Evolutionary conservation across 2,888 invertebrate genomes (phyloP).

Genomic region (Andrena marginata): DNA sequence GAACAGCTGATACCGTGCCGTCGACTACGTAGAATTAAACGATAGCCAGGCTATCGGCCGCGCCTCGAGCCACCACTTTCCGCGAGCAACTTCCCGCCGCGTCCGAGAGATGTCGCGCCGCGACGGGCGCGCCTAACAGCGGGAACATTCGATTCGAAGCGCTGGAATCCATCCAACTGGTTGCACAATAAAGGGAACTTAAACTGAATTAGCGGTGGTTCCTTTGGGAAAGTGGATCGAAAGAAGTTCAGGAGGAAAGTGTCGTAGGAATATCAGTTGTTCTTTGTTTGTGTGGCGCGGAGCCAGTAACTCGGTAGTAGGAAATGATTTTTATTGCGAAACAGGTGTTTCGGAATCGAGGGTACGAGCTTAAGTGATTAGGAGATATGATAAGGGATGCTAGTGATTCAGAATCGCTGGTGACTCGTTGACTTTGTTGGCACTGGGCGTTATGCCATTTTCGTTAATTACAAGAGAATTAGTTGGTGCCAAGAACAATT

Average conservation of each 20-base stretch:
- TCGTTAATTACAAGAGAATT: not conserved
- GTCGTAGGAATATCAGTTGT: not conserved
- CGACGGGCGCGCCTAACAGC: not conserved
- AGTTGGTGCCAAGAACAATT: too few relatives aligned
- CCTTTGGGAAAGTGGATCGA: not conserved
- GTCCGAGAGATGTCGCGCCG: conserved; percentile 14
- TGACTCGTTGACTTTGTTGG: too few relatives aligned
- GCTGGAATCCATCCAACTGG: too few relatives aligned
- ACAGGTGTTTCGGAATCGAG: too few relatives aligned
- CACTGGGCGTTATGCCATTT: not conserved
- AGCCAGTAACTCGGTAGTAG: not conserved
- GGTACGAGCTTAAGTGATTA: too few relatives aligned
- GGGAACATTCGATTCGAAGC: not conserved
- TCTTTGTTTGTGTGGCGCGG: not conserved
- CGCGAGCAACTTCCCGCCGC: not conserved
- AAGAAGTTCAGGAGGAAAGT: too few relatives aligned
- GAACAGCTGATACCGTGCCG: conserved; percentile 82
- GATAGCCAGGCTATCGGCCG: conserved; percentile 29
- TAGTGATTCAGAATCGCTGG: too few relatives aligned
- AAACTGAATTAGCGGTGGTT: not conserved
- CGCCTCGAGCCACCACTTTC: not conserved
- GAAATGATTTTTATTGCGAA: too few relatives aligned
- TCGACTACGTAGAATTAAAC: conserved; percentile 32
- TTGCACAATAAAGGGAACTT: too few relatives aligned
- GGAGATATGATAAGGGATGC: too few relatives aligned